Percentiles rank a stretch among this genome's conserved stretches.
Conservation (phyloP, 1,140 invertebrate genomes). For the Hydropsyche tenuis region DNA sequence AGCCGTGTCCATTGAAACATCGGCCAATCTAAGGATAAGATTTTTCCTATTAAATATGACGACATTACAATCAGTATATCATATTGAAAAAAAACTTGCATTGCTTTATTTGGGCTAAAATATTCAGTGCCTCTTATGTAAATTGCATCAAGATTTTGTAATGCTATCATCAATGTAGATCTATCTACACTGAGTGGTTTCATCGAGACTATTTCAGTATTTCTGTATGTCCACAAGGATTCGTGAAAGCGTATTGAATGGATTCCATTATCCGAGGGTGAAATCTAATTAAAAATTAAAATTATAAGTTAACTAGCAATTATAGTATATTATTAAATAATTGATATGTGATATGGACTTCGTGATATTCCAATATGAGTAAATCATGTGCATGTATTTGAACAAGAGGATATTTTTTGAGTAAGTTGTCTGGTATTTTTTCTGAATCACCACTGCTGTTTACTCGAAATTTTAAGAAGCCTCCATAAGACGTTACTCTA, state of each 20-base stretch:
- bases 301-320: conserved; percentile 31
- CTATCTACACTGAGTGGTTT: conserved; percentile 60
- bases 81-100: conserved; percentile 58
- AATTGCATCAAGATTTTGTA: conserved; percentile 86
- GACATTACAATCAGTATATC: conserved; percentile 47
- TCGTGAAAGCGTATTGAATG: conserved; percentile 66
- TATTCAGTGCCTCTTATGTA: conserved; percentile 78
- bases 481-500: conserved; percentile 90
- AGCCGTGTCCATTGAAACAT: conserved; percentile 85
- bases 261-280: conserved; percentile 53
- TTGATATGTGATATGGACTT: conserved; percentile 65
- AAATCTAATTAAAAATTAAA: conserved; percentile 50
- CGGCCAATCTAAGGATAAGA: conserved; percentile 66
- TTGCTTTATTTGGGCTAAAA: conserved; percentile 68
- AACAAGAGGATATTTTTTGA: conserved; percentile 77
- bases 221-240: conserved; percentile 63
- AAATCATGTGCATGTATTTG: conserved; percentile 81
- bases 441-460: conserved; percentile 70
- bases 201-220: conserved; percentile 17
- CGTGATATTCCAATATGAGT: conserved; percentile 81
- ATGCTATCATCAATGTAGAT: conserved; percentile 83
- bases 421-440: conserved; percentile 62
- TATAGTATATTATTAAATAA: neutral
- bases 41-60: neutral
- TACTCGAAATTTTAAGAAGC: conserved; percentile 81